Evolutionary conservation across 2,888 invertebrate species (phyloP).

Genomic region (Perithous albicinctus): DNA sequence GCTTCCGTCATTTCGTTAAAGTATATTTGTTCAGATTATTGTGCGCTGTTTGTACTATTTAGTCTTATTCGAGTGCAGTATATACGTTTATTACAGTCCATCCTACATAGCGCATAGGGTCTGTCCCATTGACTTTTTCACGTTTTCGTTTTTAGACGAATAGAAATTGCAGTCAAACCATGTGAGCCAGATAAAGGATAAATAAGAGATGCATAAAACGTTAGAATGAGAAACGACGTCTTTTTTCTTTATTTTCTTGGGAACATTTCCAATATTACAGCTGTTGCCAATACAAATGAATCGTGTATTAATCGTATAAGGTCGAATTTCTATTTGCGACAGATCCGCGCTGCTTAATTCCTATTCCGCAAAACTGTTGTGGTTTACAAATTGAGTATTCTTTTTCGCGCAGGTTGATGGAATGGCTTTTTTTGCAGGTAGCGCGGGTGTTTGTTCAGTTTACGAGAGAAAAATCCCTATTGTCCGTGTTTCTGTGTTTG

Average conservation of each 20-base stretch:
- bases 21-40: background rate
- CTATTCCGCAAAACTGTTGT: background rate
- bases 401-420: background rate
- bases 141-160: background rate
- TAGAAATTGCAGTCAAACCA: too few relatives aligned
- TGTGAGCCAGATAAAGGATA: too few relatives aligned
- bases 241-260: constrained; percentile 21
- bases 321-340: background rate
- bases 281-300: background rate
- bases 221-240: background rate
- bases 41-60: background rate
- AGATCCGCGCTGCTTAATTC: background rate
- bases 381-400: constrained; percentile 11
- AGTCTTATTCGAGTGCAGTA: background rate
- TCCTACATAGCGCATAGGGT: too few relatives aligned
- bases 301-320: background rate
- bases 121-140: background rate
- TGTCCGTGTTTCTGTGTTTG: background rate
- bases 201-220: too few relatives aligned
- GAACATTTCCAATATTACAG: background rate
- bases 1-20: background rate
- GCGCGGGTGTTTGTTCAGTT: constrained; percentile 25
- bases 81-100: too few relatives aligned
- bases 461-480: constrained; percentile 23
- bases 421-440: background rate